A percentile compares a stretch with the other conserved stretches of the same genome.
Evolutionary conservation across 1,140 invertebrate genomes (phyloP).

Genomic region (Drosophila littoralis): DNA sequence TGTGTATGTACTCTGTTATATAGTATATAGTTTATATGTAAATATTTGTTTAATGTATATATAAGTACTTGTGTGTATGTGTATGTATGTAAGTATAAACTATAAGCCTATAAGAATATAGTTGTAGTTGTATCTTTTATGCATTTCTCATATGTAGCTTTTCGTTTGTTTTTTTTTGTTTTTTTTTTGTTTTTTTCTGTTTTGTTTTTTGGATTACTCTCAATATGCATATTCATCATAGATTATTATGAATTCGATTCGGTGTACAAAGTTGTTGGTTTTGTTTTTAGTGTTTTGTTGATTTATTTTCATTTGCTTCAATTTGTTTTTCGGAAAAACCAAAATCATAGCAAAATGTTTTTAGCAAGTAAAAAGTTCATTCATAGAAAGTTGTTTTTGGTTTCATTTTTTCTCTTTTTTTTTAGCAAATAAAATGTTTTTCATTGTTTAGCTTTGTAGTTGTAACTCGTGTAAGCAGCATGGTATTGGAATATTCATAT

Average conservation of each 20-base stretch:
- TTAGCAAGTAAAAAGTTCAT: conserved; percentile 39
- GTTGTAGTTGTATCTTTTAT: conserved; percentile 70
- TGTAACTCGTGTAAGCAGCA: conserved; percentile 69
- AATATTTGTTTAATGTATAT: conserved; percentile 49
- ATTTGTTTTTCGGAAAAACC: conserved; percentile 43
- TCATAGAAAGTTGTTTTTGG: conserved; percentile 39
- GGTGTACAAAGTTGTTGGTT: conserved; percentile 83
- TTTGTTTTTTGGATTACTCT: conserved; percentile 52
- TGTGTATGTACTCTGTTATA: conserved; percentile 59
- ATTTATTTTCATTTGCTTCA: conserved; percentile 46
- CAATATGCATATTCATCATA: conserved; percentile 71
- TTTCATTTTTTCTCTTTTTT: background rate
- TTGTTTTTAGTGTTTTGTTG: conserved; percentile 68
- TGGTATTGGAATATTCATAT: conserved; percentile 42
- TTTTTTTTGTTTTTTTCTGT: conserved; percentile 28
- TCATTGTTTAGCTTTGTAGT: conserved; percentile 49
- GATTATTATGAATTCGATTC: conserved; percentile 82
- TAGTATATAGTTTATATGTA: conserved; percentile 53
- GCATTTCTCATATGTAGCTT: conserved; percentile 53
- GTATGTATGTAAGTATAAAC: conserved; percentile 76
- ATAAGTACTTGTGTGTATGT: conserved; percentile 21
- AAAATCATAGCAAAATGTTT: conserved; percentile 58
- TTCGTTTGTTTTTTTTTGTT: conserved; percentile 30
- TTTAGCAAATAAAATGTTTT: conserved; percentile 55
- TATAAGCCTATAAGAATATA: conserved; percentile 83